Evolutionary conservation across 2,888 invertebrate species (phyloP).

Genomic region (Hoplodrina ambigua): DNA sequence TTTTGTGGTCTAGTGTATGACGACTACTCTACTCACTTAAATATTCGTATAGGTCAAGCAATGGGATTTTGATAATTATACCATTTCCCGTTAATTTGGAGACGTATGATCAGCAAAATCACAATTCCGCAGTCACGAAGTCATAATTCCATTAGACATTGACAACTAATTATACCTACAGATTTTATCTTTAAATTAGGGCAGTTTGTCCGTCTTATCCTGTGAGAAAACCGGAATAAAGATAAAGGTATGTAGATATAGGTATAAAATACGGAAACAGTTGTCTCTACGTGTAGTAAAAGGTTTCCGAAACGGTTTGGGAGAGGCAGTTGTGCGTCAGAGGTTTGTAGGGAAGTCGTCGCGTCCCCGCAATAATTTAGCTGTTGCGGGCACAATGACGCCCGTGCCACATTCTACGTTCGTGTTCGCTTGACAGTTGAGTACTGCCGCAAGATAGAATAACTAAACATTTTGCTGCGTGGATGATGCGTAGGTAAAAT

Average conservation of each 20-base stretch:
- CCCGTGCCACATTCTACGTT: slow-evolving; percentile 63
- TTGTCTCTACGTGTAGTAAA: slow-evolving; percentile 49
- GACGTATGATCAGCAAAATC: not conserved
- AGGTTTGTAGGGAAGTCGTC: slow-evolving; percentile 75
- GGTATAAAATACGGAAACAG: slow-evolving; percentile 51
- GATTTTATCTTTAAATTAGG: slow-evolving; percentile 16
- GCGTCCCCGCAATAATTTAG: slow-evolving; percentile 81
- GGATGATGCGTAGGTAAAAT: not conserved
- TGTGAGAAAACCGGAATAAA: slow-evolving; percentile 20
- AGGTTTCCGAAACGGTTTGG: slow-evolving; percentile 53
- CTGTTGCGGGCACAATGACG: slow-evolving; percentile 75
- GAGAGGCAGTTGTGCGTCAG: slow-evolving; percentile 62
- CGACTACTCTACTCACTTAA: slow-evolving; percentile 27
- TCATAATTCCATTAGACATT: not conserved
- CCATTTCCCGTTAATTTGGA: not conserved
- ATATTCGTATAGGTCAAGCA: slow-evolving; percentile 28
- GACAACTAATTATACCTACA: not conserved
- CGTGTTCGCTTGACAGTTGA: slow-evolving; percentile 58
- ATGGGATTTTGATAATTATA: slow-evolving; percentile 11
- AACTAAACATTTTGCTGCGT: slow-evolving; percentile 31
- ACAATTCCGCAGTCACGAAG: not conserved
- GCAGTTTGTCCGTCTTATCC: slow-evolving; percentile 12
- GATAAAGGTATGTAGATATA: slow-evolving; percentile 21
- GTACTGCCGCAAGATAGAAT: slow-evolving; percentile 46
- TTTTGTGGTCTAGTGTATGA: slow-evolving; percentile 24